These are phyloP conservation scores for Brachionus manjavacas DNA, from an alignment of 1,140 invertebrate species.

Conservation along the genomic window DNA sequence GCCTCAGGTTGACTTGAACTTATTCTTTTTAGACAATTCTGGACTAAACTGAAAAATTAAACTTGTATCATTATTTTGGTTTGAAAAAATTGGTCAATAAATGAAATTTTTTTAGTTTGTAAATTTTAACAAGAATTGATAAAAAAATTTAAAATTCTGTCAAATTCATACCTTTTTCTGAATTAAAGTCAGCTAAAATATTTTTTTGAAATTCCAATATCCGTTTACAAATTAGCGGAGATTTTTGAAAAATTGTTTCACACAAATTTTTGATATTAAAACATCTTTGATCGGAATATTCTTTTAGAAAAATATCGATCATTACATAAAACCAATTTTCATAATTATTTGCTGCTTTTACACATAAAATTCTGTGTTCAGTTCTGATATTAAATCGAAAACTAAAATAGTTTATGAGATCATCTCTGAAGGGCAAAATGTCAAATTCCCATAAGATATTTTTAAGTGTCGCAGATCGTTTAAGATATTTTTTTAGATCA, in stretches of 20 bases:
- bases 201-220: not conserved
- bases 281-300: not conserved
- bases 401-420: not conserved
- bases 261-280: not conserved
- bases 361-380: not conserved
- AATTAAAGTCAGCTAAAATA: not conserved
- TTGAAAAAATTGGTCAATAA: too few species aligned
- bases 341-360: not conserved
- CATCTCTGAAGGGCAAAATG: not conserved
- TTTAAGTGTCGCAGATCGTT: not conserved
- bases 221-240: not conserved
- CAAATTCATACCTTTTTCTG: not conserved
- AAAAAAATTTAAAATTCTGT: too few species aligned
- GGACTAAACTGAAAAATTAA: too few species aligned
- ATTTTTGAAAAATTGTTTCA: not conserved
- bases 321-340: constrained; percentile 8
- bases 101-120: too few species aligned
- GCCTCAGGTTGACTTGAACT: too few species aligned
- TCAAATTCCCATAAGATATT: constrained; percentile 22
- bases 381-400: not conserved
- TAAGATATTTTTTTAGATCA: not conserved
- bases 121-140: too few species aligned
- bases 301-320: not conserved
- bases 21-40: too few species aligned
- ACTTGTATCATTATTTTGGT: too few species aligned